Evolutionary conservation across 2,113 vertebrate species (phyloP).

Genomic region (Anhinga rufa): DNA sequence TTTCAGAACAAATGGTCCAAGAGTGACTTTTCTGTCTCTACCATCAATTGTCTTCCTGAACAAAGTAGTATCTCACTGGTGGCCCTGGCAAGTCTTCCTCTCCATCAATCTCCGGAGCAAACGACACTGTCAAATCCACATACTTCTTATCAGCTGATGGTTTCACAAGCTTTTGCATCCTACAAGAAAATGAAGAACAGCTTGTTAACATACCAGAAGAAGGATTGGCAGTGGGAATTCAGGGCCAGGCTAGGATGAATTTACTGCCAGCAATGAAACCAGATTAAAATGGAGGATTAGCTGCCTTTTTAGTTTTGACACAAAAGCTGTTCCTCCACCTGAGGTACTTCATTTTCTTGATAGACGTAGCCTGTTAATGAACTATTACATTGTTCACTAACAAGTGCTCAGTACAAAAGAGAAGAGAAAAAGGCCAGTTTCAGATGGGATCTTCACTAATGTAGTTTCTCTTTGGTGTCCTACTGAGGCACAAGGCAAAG

Average conservation of each 20-base stretch:
- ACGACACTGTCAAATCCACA: constrained; percentile 95
- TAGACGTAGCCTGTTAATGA: neutral
- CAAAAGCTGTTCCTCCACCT: neutral
- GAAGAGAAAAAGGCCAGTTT: neutral
- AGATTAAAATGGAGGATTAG: neutral
- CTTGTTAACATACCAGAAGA: neutral
- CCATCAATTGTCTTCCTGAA: constrained; percentile 69
- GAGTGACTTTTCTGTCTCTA: constrained; percentile 43
- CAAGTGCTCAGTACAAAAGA: neutral
- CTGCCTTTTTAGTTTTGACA: neutral
- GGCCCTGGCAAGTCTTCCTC: constrained; percentile 95
- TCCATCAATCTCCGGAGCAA: constrained; percentile 88
- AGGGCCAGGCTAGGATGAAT: neutral
- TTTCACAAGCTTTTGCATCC: constrained; percentile 98
- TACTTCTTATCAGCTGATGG: constrained; percentile 89
- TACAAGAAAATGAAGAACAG: constrained; percentile 58
- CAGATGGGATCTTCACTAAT: accelerated
- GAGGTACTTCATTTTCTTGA: neutral
- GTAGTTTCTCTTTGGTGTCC: neutral
- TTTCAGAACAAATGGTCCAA: constrained; percentile 46
- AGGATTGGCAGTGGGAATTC: neutral
- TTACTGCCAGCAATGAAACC: neutral
- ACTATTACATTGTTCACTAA: neutral
- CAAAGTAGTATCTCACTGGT: constrained; percentile 94
- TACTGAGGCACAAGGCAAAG: neutral